Evolutionary conservation across 2,888 invertebrate genomes (phyloP).

Genomic region (Thymelicus sylvestris): DNA sequence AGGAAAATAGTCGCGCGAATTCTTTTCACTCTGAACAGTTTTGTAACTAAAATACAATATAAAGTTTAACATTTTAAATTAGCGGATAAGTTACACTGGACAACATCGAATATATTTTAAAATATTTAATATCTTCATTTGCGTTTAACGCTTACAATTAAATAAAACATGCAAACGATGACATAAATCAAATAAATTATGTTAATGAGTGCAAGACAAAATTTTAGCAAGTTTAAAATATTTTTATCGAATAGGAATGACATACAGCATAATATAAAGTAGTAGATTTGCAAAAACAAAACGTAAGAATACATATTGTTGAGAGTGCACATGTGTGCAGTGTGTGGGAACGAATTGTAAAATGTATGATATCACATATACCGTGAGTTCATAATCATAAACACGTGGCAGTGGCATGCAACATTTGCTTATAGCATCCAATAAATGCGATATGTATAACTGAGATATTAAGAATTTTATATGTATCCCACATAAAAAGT

Average conservation of each 20-base stretch:
- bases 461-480: conserved; percentile 28
- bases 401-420: conserved; percentile 18
- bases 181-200: background rate
- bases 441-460: conserved; percentile 18
- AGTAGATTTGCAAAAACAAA: too few relatives aligned
- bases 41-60: background rate
- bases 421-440: conserved; percentile 19
- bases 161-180: conserved; percentile 5
- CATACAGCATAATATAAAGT: too few relatives aligned
- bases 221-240: background rate
- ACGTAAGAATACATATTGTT: conserved; percentile 2
- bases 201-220: background rate
- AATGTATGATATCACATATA: conserved; percentile 33
- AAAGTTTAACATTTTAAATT: background rate
- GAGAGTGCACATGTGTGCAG: conserved; percentile 14
- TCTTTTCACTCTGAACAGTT: conserved; percentile 5
- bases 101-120: background rate
- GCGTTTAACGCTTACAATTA: too few relatives aligned
- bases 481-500: too few relatives aligned
- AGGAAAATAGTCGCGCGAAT: background rate
- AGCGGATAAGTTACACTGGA: background rate
- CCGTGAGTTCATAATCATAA: conserved; percentile 22
- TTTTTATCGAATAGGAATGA: too few relatives aligned
- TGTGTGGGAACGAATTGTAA: conserved; percentile 8
- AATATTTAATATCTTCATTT: too few relatives aligned